phyloP scores from a whole-genome alignment of 1,140 invertebrate species.

The Zaprionus capensis region DNA sequence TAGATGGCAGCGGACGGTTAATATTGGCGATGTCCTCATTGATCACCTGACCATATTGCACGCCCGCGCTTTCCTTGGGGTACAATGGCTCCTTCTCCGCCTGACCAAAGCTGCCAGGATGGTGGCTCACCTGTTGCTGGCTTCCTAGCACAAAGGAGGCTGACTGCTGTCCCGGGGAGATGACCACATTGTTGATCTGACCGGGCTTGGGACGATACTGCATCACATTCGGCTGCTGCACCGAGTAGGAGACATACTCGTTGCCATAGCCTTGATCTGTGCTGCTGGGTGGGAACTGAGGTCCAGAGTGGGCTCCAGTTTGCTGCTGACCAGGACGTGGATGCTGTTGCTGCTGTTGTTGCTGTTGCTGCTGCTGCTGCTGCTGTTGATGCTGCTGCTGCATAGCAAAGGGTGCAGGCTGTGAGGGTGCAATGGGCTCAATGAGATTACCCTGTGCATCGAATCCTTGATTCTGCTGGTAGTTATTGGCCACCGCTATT shows the following conservation, averaged over 20 bases:
- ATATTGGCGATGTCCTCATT: slow-evolving; percentile 75
- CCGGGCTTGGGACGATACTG: slow-evolving; percentile 84
- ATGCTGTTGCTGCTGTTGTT: slow-evolving; percentile 40
- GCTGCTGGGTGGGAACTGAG: neutral
- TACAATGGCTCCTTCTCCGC: slow-evolving; percentile 66
- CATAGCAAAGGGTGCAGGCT: slow-evolving; percentile 78
- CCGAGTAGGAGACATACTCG: slow-evolving; percentile 81
- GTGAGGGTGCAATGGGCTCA: slow-evolving; percentile 72
- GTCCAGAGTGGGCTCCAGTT: slow-evolving; percentile 2
- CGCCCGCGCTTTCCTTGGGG: slow-evolving; percentile 56
- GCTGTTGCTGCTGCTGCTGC: neutral
- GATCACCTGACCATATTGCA: slow-evolving; percentile 83
- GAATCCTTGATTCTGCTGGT: slow-evolving; percentile 74
- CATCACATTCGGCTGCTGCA: slow-evolving; percentile 80
- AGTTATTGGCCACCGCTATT: slow-evolving; percentile 68
- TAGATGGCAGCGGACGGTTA: slow-evolving; percentile 43
- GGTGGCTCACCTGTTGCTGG: slow-evolving; percentile 85
- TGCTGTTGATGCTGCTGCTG: slow-evolving; percentile 26
- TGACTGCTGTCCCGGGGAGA: slow-evolving; percentile 87
- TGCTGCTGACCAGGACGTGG: neutral
- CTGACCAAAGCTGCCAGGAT: slow-evolving; percentile 29
- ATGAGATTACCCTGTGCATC: slow-evolving; percentile 80
- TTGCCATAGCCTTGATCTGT: slow-evolving; percentile 61
- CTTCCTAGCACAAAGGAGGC: slow-evolving; percentile 88
- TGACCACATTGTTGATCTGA: slow-evolving; percentile 87